phyloP scores from a whole-genome alignment of 2,888 invertebrate genomes.

The Priocnemis perturbator region DNA sequence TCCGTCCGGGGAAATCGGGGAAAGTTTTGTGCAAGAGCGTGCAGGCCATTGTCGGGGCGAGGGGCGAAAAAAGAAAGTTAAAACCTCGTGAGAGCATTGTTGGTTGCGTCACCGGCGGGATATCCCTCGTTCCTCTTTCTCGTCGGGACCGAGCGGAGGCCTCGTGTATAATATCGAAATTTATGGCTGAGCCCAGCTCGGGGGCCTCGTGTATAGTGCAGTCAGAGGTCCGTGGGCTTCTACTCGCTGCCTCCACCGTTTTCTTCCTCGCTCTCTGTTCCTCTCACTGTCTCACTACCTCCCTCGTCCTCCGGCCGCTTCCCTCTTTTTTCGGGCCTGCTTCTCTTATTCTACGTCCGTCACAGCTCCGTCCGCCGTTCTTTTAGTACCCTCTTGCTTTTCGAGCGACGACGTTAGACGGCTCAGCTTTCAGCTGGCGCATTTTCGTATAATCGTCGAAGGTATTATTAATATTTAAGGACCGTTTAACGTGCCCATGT shows the following conservation, averaged over 20 bases:
- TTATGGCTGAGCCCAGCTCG: conserved; percentile 65
- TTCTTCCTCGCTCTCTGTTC: background rate
- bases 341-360: conserved; percentile 14
- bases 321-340: conserved; percentile 7
- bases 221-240: conserved; percentile 31
- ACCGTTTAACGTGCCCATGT: too few species aligned
- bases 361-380: conserved; percentile 17
- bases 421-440: too few species aligned
- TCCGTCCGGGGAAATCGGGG: conserved; percentile 65
- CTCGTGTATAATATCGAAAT: conserved; percentile 73
- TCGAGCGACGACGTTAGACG: background rate
- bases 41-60: conserved; percentile 55
- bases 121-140: conserved; percentile 39
- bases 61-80: conserved; percentile 66
- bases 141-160: conserved; percentile 41
- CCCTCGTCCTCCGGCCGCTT: conserved; percentile 6
- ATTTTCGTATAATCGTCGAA: too few species aligned
- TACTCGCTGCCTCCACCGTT: conserved; percentile 44
- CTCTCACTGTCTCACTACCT: conserved; percentile 1
- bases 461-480: too few species aligned
- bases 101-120: conserved; percentile 68
- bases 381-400: conserved; percentile 13
- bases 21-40: conserved; percentile 70
- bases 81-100: conserved; percentile 69
- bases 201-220: conserved; percentile 50